Conservation (phyloP, 2,113 vertebrate genomes). For the Urocolius indicus region DNA sequence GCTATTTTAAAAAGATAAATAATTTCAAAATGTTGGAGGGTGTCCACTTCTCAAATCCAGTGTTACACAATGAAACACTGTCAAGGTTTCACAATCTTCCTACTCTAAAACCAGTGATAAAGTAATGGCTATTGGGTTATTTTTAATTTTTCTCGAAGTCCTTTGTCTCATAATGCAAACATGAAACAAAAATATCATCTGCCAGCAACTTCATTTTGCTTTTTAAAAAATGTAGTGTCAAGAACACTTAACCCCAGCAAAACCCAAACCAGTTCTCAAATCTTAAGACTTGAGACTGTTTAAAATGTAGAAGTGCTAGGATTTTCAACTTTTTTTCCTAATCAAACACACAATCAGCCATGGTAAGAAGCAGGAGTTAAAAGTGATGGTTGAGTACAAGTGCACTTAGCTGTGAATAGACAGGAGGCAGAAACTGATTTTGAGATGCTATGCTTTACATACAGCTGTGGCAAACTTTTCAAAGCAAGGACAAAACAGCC, state of each 20-base stretch:
- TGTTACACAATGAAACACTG: neutral
- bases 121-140: neutral
- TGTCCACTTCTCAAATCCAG: neutral
- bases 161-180: neutral
- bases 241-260: neutral
- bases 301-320: neutral
- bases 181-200: neutral
- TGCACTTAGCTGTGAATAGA: neutral
- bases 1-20: neutral
- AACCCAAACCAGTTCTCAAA: neutral
- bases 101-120: neutral
- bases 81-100: neutral
- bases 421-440: neutral
- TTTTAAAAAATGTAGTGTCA: neutral
- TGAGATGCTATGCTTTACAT: neutral
- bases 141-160: neutral
- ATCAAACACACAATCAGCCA: neutral
- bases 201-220: neutral
- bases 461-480: neutral
- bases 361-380: neutral
- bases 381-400: neutral
- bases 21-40: neutral
- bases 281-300: neutral
- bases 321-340: neutral
- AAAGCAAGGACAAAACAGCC: neutral